Evolutionary conservation across 1,140 invertebrate species (phyloP).

Genomic region (Danaus melanippus): DNA sequence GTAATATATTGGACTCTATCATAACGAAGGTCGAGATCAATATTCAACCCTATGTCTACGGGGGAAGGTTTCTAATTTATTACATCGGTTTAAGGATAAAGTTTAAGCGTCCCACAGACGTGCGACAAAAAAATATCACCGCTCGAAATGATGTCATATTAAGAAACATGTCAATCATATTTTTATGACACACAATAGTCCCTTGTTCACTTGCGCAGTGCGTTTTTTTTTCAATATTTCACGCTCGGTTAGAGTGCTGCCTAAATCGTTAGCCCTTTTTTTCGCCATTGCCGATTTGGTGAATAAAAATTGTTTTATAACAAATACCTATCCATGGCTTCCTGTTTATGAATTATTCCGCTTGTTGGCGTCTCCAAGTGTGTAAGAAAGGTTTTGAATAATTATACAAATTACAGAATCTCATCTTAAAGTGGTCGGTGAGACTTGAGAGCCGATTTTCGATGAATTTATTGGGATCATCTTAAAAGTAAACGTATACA

Average conservation of each 20-base stretch:
- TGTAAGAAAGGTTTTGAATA: too few species aligned
- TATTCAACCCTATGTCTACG: background rate
- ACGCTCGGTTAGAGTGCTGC: slow-evolving; percentile 52
- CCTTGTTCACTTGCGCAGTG: slow-evolving; percentile 63
- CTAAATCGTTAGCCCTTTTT: slow-evolving; percentile 32
- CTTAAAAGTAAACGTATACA: too few species aligned
- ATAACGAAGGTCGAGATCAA: background rate
- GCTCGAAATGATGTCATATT: slow-evolving; percentile 69
- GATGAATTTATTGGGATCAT: too few species aligned
- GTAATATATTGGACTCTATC: slow-evolving; percentile 34
- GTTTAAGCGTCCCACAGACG: slow-evolving; percentile 23
- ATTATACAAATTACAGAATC: too few species aligned
- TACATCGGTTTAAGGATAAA: background rate
- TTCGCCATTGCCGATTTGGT: slow-evolving; percentile 38
- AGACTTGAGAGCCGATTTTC: too few species aligned
- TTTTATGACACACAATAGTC: slow-evolving; percentile 65
- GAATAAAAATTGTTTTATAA: slow-evolving; percentile 16
- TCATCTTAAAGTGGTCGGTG: too few species aligned
- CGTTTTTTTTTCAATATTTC: slow-evolving; percentile 57
- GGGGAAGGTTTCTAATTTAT: background rate
- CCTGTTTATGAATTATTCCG: too few species aligned
- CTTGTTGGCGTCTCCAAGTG: too few species aligned
- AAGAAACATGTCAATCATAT: slow-evolving; percentile 71
- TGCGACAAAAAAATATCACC: slow-evolving; percentile 71
- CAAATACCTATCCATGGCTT: too few species aligned